phyloP scores from a whole-genome alignment of 1,140 invertebrate genomes.

The Apis mellifera region DNA sequence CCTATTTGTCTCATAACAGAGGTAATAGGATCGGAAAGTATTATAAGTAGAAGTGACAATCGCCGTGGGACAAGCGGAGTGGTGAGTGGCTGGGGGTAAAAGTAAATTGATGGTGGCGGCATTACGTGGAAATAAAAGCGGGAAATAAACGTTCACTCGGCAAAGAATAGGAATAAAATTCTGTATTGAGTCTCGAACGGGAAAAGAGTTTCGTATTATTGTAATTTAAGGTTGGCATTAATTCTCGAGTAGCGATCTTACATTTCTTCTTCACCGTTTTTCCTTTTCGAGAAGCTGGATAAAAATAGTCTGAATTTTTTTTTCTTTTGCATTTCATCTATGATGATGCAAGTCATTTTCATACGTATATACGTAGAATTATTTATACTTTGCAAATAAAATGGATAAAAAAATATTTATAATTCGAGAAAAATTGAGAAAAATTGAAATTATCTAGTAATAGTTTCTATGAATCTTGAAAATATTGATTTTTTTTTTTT shows the following conservation, averaged over 20 bases:
- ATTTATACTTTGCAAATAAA: too few species aligned
- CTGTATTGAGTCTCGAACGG: not conserved
- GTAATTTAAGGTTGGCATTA: slow-evolving; percentile 27
- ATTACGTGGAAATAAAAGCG: slow-evolving; percentile 42
- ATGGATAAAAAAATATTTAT: too few species aligned
- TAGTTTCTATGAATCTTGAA: too few species aligned
- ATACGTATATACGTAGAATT: too few species aligned
- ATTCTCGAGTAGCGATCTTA: not conserved
- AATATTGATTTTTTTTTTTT: too few species aligned
- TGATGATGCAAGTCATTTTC: too few species aligned
- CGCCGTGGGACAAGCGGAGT: slow-evolving; percentile 55
- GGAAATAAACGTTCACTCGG: slow-evolving; percentile 23
- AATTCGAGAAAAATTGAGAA: too few species aligned
- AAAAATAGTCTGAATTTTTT: too few species aligned
- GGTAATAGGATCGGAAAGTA: slow-evolving; percentile 67
- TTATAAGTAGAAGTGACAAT: slow-evolving; percentile 67
- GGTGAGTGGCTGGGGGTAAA: slow-evolving; percentile 41
- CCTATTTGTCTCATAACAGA: slow-evolving; percentile 68
- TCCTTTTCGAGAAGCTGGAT: not conserved
- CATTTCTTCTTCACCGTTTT: too few species aligned
- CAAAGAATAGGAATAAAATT: not conserved
- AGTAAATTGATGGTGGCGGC: slow-evolving; percentile 46
- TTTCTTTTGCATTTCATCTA: too few species aligned
- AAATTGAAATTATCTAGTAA: too few species aligned
- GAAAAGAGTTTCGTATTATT: not conserved